Evolutionary conservation across 2,888 invertebrate genomes (phyloP), one percentile per base, ranked within the genome.

Genomic region (Acleris holmiana): DNA sequence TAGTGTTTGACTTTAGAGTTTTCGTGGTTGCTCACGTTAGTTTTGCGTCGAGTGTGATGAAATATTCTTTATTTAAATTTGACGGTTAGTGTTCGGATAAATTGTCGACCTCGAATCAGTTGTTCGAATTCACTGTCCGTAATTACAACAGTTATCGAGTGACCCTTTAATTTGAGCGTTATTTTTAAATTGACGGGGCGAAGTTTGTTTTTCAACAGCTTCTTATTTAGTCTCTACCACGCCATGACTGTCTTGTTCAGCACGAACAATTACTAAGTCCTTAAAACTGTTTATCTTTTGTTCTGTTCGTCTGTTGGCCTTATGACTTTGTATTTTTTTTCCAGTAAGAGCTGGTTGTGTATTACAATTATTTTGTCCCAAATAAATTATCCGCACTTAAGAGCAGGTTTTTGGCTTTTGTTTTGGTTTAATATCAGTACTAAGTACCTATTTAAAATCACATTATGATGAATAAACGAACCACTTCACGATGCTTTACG

Each of bases 71-170:
- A 88, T 88, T 88, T 82, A 84, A 88, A 85, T 86, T 84, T 82
- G 83, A 85, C 83, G 82, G 83, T 88, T 88, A 76, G 80, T 84
- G 80, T 89, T 87, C 88, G 85, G 88, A 85, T 89, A 87, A 89
- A 90, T 88, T 82, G 84, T 90, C 83, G 88, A 87, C 84, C 85
- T 85, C 85, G 75, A 82, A 83, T 85, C 81, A 75, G 84, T 90
- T 91, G 87, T 90, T 86, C 87, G 79, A 77, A 88, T 88, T 85
- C 88, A 88, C 84, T 72, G 80, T 79, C 77, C 76, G 84, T 90
- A 90, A 91, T 91, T 89, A 88, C 84, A 70, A 68, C 60, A 67
- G 66, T 62, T 71, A 76, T 70, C 74, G 68, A 56, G 70, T 67
- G 74, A 77, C 74, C 76, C 83, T 82, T 82, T 84, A 84, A 85